Conservation (phyloP, 2,888 invertebrate species). For the Mesorhabditis belari region DNA sequence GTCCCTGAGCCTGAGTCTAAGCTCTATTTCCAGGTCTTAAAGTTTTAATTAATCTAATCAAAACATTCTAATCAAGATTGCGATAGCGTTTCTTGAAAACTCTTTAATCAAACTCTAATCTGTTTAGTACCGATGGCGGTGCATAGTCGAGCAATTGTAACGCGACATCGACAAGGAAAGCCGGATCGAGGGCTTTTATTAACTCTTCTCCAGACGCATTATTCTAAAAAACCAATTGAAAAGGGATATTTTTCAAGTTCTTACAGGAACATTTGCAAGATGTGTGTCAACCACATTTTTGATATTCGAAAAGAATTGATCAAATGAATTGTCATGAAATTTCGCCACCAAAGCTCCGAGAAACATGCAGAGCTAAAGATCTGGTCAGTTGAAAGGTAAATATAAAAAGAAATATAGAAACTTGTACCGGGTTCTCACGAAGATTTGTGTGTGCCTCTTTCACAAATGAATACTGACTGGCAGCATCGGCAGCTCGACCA, state of each 20-base stretch:
- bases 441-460: conserved; percentile 66
- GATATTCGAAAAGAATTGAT: conserved; percentile 17
- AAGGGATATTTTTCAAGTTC: background rate
- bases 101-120: background rate
- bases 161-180: conserved; percentile 15
- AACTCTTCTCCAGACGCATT: conserved; percentile 17
- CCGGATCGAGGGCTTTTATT: conserved; percentile 13
- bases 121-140: conserved; percentile 14
- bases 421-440: conserved; percentile 11
- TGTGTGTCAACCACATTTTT: conserved; percentile 13
- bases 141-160: conserved; percentile 31
- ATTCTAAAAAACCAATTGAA: background rate
- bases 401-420: no score
- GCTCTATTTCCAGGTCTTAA: background rate
- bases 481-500: conserved; percentile 60
- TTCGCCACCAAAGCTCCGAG: conserved; percentile 18
- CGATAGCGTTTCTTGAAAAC: no score
- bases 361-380: conserved; percentile 16
- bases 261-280: conserved; percentile 9
- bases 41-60: background rate
- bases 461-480: conserved; percentile 78
- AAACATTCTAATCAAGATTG: no score
- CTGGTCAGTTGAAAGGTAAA: background rate
- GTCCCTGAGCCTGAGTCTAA: no score
- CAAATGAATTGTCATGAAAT: conserved; percentile 19